Evolutionary conservation across 2,113 vertebrate species (phyloP), one percentile per base, ranked within the genome.

Genomic region (Oreotrochilus melanogaster): DNA sequence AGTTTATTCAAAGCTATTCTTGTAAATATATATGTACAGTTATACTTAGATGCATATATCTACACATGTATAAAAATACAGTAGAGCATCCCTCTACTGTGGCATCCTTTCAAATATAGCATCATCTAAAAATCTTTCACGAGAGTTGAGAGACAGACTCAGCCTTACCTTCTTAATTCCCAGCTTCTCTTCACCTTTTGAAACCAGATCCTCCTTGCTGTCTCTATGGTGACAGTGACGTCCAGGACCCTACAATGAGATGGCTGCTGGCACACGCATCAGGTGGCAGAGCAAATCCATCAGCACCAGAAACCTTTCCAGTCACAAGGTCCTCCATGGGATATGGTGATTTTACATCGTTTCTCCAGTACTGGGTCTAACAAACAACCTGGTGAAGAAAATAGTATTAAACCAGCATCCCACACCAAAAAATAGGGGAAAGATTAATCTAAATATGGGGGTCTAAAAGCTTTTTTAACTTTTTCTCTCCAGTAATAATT

Each of bases 151-250:
- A 89, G 42, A 91, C 94, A 96, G 67, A 92, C 19, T 78, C 50
- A 95, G 89, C 87, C 97, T 98, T 96, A 96, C 88, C 96, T 95
- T 91, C 78, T 56, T 87, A 19, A 61, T 85, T 89, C 81, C 64
- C 67, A 78, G 93, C 93, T 94, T 93, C 74, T 51, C 72, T 92
- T 96, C 92, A 94, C 78, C 92, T 96, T 96, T 94, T 82, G 98
- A 98, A 98, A 98, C 78, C 5, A 1, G 97, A 98, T 96, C 95
- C 93, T 75, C 9, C 1, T 71, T 83, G 73, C 72, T 75, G 96
- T 98, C 97, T 97, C 98, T 96, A 98, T 97, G 95, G 98, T 50
- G 95, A 98, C 92, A 81, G 74, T 93, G 92, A 96, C 92, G 78
- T 95, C 70, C 95, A 33, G 12, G 5, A 95, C 70, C 51, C 84